Evolutionary conservation across 2,797 vertebrate species (phyloP).

Genomic region (Monodelphis domestica): DNA sequence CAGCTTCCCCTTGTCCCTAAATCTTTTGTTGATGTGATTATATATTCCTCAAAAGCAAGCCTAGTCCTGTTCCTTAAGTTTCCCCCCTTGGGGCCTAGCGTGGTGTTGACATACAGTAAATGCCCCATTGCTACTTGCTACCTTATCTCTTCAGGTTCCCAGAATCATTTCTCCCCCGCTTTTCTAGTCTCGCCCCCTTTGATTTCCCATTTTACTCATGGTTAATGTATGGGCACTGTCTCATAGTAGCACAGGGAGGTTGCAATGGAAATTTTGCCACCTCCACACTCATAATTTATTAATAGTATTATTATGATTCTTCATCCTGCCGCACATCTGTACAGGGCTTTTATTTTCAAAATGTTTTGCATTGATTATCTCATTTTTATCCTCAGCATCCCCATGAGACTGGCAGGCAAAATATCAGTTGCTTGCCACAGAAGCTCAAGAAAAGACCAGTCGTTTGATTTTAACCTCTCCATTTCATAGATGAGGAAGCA

Average conservation of each 20-base stretch:
- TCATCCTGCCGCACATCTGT: background rate
- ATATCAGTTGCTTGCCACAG: background rate
- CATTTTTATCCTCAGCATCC: background rate
- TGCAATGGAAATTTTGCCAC: background rate
- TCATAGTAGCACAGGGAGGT: background rate
- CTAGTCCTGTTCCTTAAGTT: background rate
- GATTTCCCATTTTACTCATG: background rate
- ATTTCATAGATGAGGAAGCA: background rate
- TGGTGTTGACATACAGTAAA: background rate
- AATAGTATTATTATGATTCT: background rate
- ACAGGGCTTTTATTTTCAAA: background rate
- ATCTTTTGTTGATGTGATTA: background rate
- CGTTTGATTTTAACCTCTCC: background rate
- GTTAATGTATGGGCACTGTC: background rate
- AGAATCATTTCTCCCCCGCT: background rate
- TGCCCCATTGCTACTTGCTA: background rate
- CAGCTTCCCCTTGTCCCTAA: background rate
- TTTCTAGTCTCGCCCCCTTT: background rate
- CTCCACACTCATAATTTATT: background rate
- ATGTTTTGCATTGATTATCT: background rate
- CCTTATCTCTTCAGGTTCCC: background rate
- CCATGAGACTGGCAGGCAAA: background rate
- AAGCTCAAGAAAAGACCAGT: background rate
- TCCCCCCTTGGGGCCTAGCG: background rate
- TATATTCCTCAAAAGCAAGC: background rate